Conservation (phyloP, 2,113 vertebrate species). For the Odocoileus virginianus region DNA sequence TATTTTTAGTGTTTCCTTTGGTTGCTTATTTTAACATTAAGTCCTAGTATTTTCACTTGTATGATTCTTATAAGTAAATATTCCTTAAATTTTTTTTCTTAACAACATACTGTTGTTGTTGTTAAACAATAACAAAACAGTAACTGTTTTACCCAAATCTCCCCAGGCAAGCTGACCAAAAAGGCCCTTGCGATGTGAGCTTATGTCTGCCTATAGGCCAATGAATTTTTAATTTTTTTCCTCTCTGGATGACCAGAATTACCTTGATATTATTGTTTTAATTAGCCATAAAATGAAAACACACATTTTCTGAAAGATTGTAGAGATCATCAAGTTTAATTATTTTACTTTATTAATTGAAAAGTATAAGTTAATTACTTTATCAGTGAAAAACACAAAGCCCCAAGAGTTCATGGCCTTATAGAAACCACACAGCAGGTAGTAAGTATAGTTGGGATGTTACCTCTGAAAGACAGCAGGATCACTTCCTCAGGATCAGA, state of each 20-base stretch:
- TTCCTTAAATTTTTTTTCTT: neutral
- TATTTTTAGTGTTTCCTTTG: constrained; percentile 17
- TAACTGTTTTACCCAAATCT: neutral
- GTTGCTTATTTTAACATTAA: constrained; percentile 12
- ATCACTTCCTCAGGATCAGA: neutral
- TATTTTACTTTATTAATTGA: neutral
- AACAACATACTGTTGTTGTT: neutral
- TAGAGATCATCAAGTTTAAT: neutral
- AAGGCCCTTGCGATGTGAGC: neutral
- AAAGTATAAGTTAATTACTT: neutral
- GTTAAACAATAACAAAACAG: no score
- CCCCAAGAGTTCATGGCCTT: neutral
- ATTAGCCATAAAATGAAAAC: neutral
- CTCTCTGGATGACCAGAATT: neutral
- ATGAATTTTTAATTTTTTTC: neutral
- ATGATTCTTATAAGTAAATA: neutral
- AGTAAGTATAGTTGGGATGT: neutral
- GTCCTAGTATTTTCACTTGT: neutral
- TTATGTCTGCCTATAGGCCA: neutral
- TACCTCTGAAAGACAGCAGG: neutral
- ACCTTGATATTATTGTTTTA: neutral
- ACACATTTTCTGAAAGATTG: neutral
- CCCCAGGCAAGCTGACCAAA: neutral
- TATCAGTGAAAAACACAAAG: neutral
- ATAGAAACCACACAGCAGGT: neutral